Conservation (phyloP, 2,888 invertebrate genomes). For the Creontiades dilutus region DNA sequence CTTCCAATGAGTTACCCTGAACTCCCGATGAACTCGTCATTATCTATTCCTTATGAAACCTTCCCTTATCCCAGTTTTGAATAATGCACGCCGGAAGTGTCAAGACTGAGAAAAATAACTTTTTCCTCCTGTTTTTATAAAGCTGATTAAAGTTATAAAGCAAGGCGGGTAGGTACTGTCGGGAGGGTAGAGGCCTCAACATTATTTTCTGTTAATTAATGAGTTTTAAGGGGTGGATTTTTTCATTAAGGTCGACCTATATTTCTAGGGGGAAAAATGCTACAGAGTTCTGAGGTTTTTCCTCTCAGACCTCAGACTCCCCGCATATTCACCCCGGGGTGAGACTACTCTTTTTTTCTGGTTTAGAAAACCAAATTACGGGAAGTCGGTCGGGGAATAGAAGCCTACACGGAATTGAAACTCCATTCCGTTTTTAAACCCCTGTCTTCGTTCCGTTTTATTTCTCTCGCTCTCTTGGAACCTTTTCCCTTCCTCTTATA, state of each 20-base stretch:
- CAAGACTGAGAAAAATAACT: constrained; percentile 42
- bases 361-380: constrained; percentile 56
- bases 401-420: constrained; percentile 41
- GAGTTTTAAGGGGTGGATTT: constrained; percentile 61
- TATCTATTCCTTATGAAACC: constrained; percentile 6
- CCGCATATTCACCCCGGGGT: constrained; percentile 41
- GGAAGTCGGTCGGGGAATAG: neutral
- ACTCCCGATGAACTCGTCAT: neutral
- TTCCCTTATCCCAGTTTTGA: constrained; percentile 5
- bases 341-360: constrained; percentile 49
- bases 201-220: constrained; percentile 60
- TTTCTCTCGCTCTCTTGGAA: neutral
- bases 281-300: constrained; percentile 50
- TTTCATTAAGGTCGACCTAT: constrained; percentile 60
- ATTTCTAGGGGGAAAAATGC: constrained; percentile 36
- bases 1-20: neutral
- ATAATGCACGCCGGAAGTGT: constrained; percentile 45
- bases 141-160: constrained; percentile 54
- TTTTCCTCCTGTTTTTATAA: constrained; percentile 34
- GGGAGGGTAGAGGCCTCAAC: constrained; percentile 41
- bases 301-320: constrained; percentile 23
- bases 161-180: constrained; percentile 14
- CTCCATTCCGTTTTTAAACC: constrained; percentile 45
- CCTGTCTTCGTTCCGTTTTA: constrained; percentile 28
- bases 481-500: neutral